Conservation (phyloP, 2,797 vertebrate genomes). For the Periparus ater region DNA sequence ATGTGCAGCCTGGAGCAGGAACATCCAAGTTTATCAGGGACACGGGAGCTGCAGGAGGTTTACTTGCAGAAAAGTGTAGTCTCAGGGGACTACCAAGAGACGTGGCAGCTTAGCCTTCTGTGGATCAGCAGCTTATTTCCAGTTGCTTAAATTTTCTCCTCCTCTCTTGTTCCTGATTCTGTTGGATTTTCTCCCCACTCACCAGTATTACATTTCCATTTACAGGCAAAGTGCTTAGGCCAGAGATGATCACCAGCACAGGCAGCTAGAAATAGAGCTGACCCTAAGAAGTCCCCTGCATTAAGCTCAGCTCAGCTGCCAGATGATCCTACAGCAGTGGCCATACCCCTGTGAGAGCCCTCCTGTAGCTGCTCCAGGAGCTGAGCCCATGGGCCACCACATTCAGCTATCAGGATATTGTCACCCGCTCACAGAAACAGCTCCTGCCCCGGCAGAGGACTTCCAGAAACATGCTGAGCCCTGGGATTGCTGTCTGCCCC, state of each 20-base stretch:
- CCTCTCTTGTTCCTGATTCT: conserved; percentile 6
- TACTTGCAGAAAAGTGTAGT: background rate
- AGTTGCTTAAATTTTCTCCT: conserved; percentile 24
- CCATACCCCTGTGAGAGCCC: background rate
- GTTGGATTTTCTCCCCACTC: conserved; percentile 20
- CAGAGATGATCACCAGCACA: background rate
- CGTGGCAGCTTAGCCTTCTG: background rate
- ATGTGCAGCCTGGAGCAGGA: background rate
- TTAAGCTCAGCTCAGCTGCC: background rate
- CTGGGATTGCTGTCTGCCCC: background rate
- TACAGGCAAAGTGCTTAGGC: background rate
- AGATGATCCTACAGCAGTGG: background rate
- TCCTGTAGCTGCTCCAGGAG: background rate
- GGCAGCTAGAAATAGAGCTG: background rate
- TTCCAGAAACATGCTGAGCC: background rate
- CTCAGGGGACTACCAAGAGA: background rate
- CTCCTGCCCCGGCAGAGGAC: background rate
- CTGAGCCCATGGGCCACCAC: background rate
- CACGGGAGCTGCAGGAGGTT: background rate
- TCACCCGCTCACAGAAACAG: background rate
- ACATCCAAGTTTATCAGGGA: background rate
- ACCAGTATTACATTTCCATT: conserved; percentile 1
- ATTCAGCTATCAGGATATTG: accelerated
- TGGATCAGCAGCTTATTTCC: conserved; percentile 53
- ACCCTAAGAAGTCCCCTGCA: background rate